These are phyloP conservation scores for Dascillus cervinus DNA, from an alignment of 2,888 invertebrate genomes.

Conservation along the genomic window DNA sequence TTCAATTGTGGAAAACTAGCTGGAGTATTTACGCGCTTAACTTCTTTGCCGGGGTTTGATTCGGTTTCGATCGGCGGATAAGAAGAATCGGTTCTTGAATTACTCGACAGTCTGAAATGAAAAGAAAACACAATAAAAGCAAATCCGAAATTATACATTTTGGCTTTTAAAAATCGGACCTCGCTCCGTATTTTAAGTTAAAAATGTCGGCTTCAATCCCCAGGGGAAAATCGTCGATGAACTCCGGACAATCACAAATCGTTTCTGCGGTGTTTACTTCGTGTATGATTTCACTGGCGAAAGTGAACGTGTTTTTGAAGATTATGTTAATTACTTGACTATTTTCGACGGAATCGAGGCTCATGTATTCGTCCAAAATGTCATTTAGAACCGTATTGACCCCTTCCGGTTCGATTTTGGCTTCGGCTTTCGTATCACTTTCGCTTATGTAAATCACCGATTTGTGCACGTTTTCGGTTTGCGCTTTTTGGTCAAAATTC, in stretches of 20 bases:
- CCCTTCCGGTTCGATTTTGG: slow-evolving; percentile 9
- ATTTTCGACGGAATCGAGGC: slow-evolving; percentile 30
- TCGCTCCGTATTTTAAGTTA: slow-evolving; percentile 24
- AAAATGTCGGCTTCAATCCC: slow-evolving; percentile 39
- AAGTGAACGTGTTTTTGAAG: slow-evolving; percentile 36
- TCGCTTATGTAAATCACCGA: slow-evolving; percentile 38
- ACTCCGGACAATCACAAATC: slow-evolving; percentile 25
- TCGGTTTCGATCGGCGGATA: slow-evolving; percentile 26
- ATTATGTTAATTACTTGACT: slow-evolving; percentile 35
- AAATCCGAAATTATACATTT: neutral
- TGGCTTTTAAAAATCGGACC: slow-evolving; percentile 10
- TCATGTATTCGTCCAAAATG: slow-evolving; percentile 35
- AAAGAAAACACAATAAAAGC: slow-evolving; percentile 1
- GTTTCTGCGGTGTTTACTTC: slow-evolving; percentile 30
- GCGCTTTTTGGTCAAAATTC: neutral
- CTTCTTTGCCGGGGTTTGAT: slow-evolving; percentile 19
- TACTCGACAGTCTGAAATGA: slow-evolving; percentile 45
- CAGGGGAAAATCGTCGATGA: slow-evolving; percentile 37
- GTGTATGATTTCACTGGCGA: slow-evolving; percentile 36
- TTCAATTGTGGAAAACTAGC: slow-evolving; percentile 28
- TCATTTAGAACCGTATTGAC: slow-evolving; percentile 30
- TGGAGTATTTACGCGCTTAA: slow-evolving; percentile 33
- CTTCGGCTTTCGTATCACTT: slow-evolving; percentile 14
- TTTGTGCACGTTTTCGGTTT: slow-evolving; percentile 30
- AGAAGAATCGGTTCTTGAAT: slow-evolving; percentile 41